Evolutionary conservation across 1,140 invertebrate genomes (phyloP).

Genomic region (Prorops nasuta): DNA sequence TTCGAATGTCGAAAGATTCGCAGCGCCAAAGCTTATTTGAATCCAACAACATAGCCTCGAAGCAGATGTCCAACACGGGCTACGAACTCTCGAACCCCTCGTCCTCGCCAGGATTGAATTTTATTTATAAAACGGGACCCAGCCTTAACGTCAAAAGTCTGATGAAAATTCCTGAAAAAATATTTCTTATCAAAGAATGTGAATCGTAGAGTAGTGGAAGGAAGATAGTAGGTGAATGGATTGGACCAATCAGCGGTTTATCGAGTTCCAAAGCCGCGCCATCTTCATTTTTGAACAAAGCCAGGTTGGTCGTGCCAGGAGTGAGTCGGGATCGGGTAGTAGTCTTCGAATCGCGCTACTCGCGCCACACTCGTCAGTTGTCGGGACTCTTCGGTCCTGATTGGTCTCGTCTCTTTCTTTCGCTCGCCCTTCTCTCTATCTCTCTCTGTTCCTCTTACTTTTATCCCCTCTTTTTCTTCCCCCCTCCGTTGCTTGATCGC

Average conservation of each 20-base stretch:
- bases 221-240: no score
- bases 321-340: conserved; percentile 26
- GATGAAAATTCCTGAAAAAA: conserved; percentile 17
- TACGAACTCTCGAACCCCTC: conserved; percentile 63
- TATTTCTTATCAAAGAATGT: no score
- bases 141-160: conserved; percentile 11
- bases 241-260: conserved; percentile 60
- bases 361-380: conserved; percentile 29
- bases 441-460: neutral
- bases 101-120: conserved; percentile 36
- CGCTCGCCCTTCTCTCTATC: conserved; percentile 9
- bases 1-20: conserved; percentile 12
- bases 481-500: conserved; percentile 31
- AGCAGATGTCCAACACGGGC: conserved; percentile 35
- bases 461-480: conserved; percentile 7
- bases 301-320: conserved; percentile 40
- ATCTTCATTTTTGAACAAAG: conserved; percentile 81
- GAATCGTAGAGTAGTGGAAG: neutral
- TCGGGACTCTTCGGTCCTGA: conserved; percentile 31
- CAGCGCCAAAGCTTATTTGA: conserved; percentile 37
- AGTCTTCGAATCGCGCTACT: conserved; percentile 36
- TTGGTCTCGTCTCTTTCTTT: conserved; percentile 29
- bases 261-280: conserved; percentile 70
- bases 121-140: conserved; percentile 22
- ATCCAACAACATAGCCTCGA: conserved; percentile 47